Evolutionary conservation across 2,888 invertebrate genomes (phyloP), one percentile per base, ranked within the genome.

Genomic region (Lepidocyrtoides sp.): DNA sequence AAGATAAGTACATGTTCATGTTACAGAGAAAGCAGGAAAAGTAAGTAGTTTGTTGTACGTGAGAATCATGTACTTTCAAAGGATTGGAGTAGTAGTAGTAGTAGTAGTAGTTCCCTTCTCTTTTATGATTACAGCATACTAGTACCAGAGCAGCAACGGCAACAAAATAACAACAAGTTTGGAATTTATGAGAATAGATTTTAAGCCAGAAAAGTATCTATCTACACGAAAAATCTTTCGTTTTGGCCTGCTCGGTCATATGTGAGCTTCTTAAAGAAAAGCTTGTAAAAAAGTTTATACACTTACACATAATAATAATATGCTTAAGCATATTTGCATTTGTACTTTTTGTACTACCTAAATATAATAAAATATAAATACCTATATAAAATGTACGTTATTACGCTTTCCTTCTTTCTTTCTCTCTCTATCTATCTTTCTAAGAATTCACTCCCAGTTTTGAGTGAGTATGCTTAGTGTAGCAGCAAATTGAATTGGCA

Each of bases 401-500:
- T 36, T 14, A 20, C 57, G 7, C 4, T n/a, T n/a, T n/a, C n/a
- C n/a, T 14, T 8, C 48, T 51, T 51, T 85, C 48, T 32, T 8
- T 2, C 63, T n/a, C n/a, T n/a, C n/a, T n/a, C n/a, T n/a, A n/a
- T n/a, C n/a, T n/a, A n/a, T n/a, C n/a, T n/a, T n/a, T 60, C 20
- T 54, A 44, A 57, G 57, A 66, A 83, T 44, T 75, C 26, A 72
- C 26, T 69, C 14, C 20, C 41, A 5, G 10, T 36, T 7, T 66
- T 14, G 23, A 82, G 72, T 36, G 51, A 82, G 84, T 48, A 72
- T 81, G 91, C 57, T 87, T 81, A 87, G 66, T 87, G 48, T 87
- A 79, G 87, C 87, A 87, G 87, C 66, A 87, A 87, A 87, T 87
- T 87, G 87, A 87, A 87, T 87, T 87, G 87, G 81, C 87, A 87